These are phyloP conservation scores for Myathropa florea DNA, from an alignment of 2,888 invertebrate species.

Conservation along the genomic window DNA sequence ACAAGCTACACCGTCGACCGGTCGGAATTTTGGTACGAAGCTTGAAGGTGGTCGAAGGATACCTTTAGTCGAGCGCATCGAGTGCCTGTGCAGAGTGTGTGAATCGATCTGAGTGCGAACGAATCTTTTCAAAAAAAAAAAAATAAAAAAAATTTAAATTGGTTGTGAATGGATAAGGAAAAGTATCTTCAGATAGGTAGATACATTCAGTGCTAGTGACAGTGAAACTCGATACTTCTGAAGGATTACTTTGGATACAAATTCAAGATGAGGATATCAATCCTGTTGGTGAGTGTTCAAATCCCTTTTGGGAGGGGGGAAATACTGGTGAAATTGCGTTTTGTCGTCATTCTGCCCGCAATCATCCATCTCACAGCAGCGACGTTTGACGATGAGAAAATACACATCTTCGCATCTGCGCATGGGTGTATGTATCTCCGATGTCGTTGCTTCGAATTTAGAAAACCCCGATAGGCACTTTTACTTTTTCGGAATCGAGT, in stretches of 20 bases:
- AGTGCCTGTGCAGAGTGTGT: slow-evolving; percentile 17
- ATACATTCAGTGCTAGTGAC: slow-evolving; percentile 35
- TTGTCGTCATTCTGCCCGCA: slow-evolving; percentile 27
- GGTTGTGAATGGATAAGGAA: slow-evolving; percentile 56
- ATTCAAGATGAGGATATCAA: slow-evolving; percentile 59
- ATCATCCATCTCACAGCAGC: slow-evolving; percentile 8
- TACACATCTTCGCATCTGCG: background rate
- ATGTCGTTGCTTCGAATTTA: slow-evolving; percentile 19
- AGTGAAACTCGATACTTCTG: background rate
- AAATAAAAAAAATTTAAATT: background rate
- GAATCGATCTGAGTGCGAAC: slow-evolving; percentile 13
- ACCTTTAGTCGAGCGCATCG: slow-evolving; percentile 1
- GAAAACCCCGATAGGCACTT: slow-evolving; percentile 30
- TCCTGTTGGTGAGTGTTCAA: slow-evolving; percentile 48
- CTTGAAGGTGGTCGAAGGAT: slow-evolving; percentile 20
- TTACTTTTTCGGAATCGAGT: slow-evolving; percentile 32
- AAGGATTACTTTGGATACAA: slow-evolving; percentile 62
- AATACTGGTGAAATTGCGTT: background rate
- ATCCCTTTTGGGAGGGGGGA: background rate
- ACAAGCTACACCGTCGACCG: slow-evolving; percentile 62
- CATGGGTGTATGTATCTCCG: background rate
- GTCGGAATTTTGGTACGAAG: slow-evolving; percentile 56
- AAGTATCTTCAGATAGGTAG: slow-evolving; percentile 21
- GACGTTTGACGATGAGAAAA: background rate
- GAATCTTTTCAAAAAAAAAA: background rate